Conservation (phyloP, 2,888 invertebrate genomes). For the Caradrina clavipalpis region DNA sequence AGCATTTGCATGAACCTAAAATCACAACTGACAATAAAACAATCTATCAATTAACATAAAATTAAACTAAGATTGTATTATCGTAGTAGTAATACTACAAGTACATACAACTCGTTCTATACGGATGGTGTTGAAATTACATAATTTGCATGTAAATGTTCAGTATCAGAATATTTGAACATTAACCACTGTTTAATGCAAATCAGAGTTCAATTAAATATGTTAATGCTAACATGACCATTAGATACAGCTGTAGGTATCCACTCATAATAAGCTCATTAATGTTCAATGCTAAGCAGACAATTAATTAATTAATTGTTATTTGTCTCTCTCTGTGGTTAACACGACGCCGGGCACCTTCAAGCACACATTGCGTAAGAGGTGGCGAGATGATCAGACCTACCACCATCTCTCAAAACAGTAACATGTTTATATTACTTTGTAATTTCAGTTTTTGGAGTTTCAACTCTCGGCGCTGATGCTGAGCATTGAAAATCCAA, state of each 20-base stretch:
- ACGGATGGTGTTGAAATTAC: conserved; percentile 40
- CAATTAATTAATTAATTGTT: background rate
- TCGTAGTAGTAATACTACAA: background rate
- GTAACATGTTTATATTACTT: too few relatives aligned
- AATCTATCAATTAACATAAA: background rate
- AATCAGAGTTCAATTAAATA: conserved; percentile 48
- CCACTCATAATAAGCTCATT: background rate
- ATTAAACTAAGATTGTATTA: conserved; percentile 1
- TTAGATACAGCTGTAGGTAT: conserved; percentile 1
- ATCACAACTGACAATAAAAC: background rate
- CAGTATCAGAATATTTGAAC: conserved; percentile 31
- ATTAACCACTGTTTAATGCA: conserved; percentile 48
- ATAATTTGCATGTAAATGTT: conserved; percentile 48
- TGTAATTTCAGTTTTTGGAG: too few relatives aligned
- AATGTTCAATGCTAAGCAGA: background rate
- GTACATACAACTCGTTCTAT: conserved; percentile 11
- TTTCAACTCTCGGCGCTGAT: too few relatives aligned
- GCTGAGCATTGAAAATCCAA: too few relatives aligned
- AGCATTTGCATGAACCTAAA: background rate
- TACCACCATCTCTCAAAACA: too few relatives aligned
- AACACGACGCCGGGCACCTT: too few relatives aligned
- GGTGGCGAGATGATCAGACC: too few relatives aligned
- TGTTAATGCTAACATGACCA: conserved; percentile 40
- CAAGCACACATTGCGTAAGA: too few relatives aligned
- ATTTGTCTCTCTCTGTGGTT: background rate